These are phyloP conservation scores for Dynastes grantii DNA, from an alignment of 2,888 invertebrate species.

Conservation along the genomic window DNA sequence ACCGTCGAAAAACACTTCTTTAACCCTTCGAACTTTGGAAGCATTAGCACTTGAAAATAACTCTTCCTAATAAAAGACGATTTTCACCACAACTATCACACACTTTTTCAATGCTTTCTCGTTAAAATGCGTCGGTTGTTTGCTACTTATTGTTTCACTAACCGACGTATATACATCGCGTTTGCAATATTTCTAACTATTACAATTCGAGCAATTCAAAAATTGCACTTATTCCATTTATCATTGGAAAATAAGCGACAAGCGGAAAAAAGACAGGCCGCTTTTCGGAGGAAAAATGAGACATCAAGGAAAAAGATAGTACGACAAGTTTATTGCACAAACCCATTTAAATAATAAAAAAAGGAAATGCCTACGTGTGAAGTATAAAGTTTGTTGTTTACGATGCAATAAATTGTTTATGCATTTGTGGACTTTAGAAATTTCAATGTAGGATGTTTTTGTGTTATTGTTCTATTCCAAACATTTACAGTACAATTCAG, in stretches of 20 bases:
- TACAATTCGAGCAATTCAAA: conserved; percentile 1
- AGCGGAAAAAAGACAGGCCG: background rate
- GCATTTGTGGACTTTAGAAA: background rate
- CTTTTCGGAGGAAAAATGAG: too few species aligned
- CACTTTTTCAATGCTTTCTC: too few species aligned
- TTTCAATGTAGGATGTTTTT: too few species aligned
- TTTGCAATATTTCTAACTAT: too few species aligned
- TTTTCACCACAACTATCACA: too few species aligned
- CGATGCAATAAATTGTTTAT: background rate
- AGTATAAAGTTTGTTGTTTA: background rate
- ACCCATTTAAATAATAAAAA: background rate
- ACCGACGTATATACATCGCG: too few species aligned
- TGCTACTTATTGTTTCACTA: too few species aligned
- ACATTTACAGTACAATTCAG: too few species aligned
- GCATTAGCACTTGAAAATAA: conserved; percentile 3
- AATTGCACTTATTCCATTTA: background rate
- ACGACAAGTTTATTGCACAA: background rate
- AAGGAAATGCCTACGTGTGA: conserved; percentile 1
- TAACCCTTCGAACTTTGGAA: conserved; percentile 49
- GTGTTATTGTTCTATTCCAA: too few species aligned
- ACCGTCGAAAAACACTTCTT: conserved; percentile 57
- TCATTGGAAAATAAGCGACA: background rate
- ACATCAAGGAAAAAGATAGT: too few species aligned
- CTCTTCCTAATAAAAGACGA: too few species aligned
- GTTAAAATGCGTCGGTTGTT: too few species aligned